phyloP scores from a whole-genome alignment of 1,140 invertebrate genomes.

The Diorhabda elongata region DNA sequence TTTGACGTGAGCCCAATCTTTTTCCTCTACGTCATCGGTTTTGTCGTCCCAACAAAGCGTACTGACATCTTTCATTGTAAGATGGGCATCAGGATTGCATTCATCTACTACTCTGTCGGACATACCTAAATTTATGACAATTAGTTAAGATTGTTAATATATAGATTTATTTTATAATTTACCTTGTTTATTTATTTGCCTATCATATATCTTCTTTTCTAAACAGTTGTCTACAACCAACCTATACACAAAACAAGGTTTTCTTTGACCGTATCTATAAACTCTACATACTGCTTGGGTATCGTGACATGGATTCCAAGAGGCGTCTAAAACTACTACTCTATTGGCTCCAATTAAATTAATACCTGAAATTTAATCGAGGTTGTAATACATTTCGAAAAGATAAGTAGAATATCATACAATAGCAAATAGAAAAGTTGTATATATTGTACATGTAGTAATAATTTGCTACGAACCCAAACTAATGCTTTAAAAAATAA shows the following conservation, averaged over 20 bases:
- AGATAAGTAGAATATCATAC: too few relatives aligned
- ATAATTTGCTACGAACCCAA: too few relatives aligned
- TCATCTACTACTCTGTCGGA: conserved; percentile 97
- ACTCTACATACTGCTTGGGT: conserved; percentile 97
- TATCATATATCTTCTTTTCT: conserved; percentile 96
- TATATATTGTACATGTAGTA: too few relatives aligned
- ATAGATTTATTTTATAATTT: conserved; percentile 5
- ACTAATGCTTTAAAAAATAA: too few relatives aligned
- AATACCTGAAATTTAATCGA: conserved; percentile 67
- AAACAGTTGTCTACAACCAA: conserved; percentile 95
- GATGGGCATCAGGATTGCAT: conserved; percentile 92
- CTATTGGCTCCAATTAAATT: conserved; percentile 96
- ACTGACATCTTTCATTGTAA: conserved; percentile 91
- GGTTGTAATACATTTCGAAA: conserved; percentile 15
- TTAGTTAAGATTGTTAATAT: too few relatives aligned
- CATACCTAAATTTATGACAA: conserved; percentile 55
- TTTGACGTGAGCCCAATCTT: conserved; percentile 65
- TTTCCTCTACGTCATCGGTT: conserved; percentile 64
- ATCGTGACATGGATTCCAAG: conserved; percentile 99
- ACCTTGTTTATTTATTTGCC: conserved; percentile 96
- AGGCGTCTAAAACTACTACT: conserved; percentile 96
- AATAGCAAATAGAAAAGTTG: too few relatives aligned
- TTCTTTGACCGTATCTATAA: conserved; percentile 93
- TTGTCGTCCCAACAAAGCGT: conserved; percentile 91
- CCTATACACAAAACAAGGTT: conserved; percentile 92